Evolutionary conservation across 2,797 vertebrate species (phyloP), one percentile per base, ranked within the genome.

Genomic region (Rachycentron canadum): DNA sequence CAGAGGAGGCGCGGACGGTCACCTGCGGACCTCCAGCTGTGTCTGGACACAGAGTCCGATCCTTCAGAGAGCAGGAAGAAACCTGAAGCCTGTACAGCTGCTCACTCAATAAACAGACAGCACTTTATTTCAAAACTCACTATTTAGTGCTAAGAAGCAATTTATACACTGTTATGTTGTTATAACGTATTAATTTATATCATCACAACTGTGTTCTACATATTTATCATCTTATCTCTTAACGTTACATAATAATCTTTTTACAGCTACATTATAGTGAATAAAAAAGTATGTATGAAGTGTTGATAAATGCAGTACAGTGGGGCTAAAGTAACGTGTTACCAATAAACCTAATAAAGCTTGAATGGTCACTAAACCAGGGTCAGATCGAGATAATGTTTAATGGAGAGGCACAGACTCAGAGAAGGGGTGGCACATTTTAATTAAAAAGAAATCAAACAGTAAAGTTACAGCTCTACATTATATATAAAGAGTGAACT

Each of bases 21-120:
- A 5, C 80, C 84, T 10, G 47, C 68, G n/a, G 91, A 92, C 67
- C 83, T 86, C 50, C 86, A 75, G 45, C 74, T 86, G 59, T 59
- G 74, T 8, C 41, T 82, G 67, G 92, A 95, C 55, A 21, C 82
- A 0, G 93, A 93, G 60, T 62, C 85, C 0, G 92, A 93, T 0
- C 28, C 73, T 3, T 45, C 85, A 0, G 92, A 94, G 65, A 69
- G 52, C 79, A 89, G 68, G 79, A 95, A 66, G 83, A 95, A 91
- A 78, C 30, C 89, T n/a, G n/a, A n/a, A n/a, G n/a, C n/a, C n/a
- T n/a, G n/a, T n/a, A n/a, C n/a, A n/a, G n/a, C n/a, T n/a, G n/a
- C n/a, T n/a, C 3, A 32, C 32, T 3, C 3, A 32, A 32, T 32
- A 32, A 32, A 32, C 32, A 32, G 7, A 32, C 32, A 43, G 1